Evolutionary conservation across 2,888 invertebrate species (phyloP), one percentile per base, ranked within the genome.

Genomic region (Ophioninae sp.): DNA sequence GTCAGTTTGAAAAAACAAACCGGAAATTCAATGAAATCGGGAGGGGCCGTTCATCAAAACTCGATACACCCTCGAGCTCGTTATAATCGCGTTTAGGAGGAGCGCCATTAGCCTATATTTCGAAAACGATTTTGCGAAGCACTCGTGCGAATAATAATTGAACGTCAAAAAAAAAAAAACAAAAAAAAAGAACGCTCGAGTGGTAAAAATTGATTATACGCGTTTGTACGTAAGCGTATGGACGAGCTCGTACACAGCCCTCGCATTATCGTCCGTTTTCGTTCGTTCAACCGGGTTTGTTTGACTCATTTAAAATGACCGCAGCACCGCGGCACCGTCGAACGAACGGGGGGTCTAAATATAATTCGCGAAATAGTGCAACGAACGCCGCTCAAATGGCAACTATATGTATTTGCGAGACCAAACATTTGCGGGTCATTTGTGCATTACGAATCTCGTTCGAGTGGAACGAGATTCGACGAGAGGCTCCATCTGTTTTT

Each of bases 251-350:
- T 75, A 44, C 22, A 67, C 51, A 75, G 17, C 17, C 13, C 5
- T 67, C 41, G 64, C 37, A 64, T 64, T 64, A 67, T 67, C 65
- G 65, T 67, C 56, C 37, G 56, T 69, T 58, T 59, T 72, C 39
- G 59, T 72, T 61, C 56, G n/a, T 37, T 80, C 59, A 58, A 80
- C 76, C 23, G 67, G 41, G 76, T 76, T 58, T 82, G 61, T 82
- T 82, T 79, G 75, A 82, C 82, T 79, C 51, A 82, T 79, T 76
- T 65, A 75, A 71, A 82, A 79, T 69, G 72, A 74, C 63, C 75
- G 71, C 6, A n/a, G 56, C 67, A 37, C 51, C 65, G 68, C 39
- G 51, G 58, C 74, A 75, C 59, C 59, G 58, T 58, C 71, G 75
- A 65, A 30, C 51, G 51, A 51, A 51, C 51, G 51, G 17, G 51